A percentile compares a stretch with the other conserved stretches of the same genome.
Conservation (phyloP, 2,797 vertebrate species). For the Botia kubotai region DNA sequence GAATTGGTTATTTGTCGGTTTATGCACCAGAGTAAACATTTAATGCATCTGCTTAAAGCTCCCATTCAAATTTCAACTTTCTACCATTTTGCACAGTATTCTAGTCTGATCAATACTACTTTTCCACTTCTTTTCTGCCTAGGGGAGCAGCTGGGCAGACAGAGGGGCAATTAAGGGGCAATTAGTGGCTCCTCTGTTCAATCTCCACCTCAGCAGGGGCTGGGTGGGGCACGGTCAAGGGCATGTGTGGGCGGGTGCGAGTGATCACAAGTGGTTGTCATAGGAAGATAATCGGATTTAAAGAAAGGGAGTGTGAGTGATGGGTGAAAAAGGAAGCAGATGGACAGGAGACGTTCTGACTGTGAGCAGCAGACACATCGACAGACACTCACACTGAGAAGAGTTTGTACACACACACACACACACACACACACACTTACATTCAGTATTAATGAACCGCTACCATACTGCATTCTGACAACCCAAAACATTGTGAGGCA, state of each 20-base stretch:
- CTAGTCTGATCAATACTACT: constrained; percentile 66
- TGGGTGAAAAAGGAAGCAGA: constrained; percentile 71
- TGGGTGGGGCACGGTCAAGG: constrained; percentile 47
- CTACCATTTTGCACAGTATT: constrained; percentile 29
- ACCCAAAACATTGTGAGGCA: constrained; percentile 16
- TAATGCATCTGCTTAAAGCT: constrained; percentile 11
- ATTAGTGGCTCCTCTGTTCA: constrained; percentile 74
- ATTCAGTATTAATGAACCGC: constrained; percentile 68
- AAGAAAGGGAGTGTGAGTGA: constrained; percentile 62
- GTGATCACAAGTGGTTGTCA: constrained; percentile 30
- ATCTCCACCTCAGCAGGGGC: constrained; percentile 65
- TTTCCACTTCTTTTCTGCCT: constrained; percentile 64
- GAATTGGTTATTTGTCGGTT: not conserved
- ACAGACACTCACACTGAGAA: constrained; percentile 63
- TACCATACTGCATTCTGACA: constrained; percentile 46
- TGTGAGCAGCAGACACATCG: constrained; percentile 66
- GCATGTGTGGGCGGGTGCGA: constrained; percentile 45
- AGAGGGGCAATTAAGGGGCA: constrained; percentile 75
- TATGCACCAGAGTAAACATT: not conserved
- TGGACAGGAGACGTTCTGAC: constrained; percentile 75
- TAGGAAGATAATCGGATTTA: constrained; percentile 78
- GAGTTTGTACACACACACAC: constrained; percentile 52
- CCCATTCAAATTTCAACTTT: constrained; percentile 13
- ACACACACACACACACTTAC: constrained; percentile 34
- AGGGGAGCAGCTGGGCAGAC: constrained; percentile 75